Conservation (phyloP, 2,797 vertebrate genomes). For the Tragelaphus oryx region DNA sequence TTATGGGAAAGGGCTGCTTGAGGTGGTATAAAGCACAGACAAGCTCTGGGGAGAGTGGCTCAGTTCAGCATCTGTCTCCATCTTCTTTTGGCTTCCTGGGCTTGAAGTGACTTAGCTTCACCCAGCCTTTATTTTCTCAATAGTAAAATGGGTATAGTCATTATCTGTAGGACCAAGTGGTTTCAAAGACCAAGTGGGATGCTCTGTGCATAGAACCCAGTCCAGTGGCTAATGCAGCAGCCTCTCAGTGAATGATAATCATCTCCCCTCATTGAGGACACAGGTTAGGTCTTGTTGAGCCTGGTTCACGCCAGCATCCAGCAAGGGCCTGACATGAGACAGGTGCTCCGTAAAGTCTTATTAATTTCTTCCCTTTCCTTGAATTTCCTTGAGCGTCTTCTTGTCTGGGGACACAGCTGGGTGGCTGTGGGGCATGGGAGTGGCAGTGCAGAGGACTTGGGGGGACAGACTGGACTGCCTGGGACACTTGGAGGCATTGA, state of each 20-base stretch:
- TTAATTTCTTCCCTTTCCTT: background rate
- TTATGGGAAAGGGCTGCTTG: background rate
- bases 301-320: accelerated
- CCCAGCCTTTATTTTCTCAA: background rate
- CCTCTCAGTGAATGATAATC: accelerated
- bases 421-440: background rate
- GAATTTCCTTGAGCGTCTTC: background rate
- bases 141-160: background rate
- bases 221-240: accelerated
- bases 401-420: accelerated
- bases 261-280: accelerated
- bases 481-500: background rate
- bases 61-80: background rate
- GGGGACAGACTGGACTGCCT: accelerated
- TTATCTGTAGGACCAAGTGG: accelerated
- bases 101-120: background rate
- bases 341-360: accelerated
- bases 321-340: accelerated
- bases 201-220: accelerated
- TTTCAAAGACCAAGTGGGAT: background rate
- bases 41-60: no score
- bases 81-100: background rate
- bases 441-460: accelerated
- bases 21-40: accelerated
- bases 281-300: accelerated